Conservation (phyloP, 2,113 vertebrate species). For the Corythoichthys intestinalis region DNA sequence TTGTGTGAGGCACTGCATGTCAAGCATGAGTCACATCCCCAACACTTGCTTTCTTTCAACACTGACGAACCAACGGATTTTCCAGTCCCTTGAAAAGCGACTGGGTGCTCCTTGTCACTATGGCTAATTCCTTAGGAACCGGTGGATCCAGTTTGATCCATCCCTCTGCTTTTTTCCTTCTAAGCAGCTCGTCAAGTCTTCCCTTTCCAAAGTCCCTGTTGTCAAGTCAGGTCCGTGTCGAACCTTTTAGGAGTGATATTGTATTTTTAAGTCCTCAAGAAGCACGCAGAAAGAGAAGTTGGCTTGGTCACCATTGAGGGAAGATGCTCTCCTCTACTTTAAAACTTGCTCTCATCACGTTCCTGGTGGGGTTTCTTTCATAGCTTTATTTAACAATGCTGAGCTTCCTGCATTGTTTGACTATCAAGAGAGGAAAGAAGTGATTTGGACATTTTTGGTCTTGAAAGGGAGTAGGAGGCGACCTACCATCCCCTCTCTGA, state of each 20-base stretch:
- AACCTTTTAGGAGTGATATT: constrained; percentile 29
- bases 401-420: neutral
- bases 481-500: constrained; percentile 27
- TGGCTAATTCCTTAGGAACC: constrained; percentile 87
- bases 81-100: constrained; percentile 40
- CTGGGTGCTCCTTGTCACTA: constrained; percentile 74
- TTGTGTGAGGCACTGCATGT: constrained; percentile 12
- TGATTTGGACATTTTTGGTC: constrained; percentile 29
- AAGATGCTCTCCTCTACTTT: constrained; percentile 60
- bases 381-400: constrained; percentile 9
- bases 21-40: constrained; percentile 1
- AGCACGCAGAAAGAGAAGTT: constrained; percentile 58
- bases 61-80: constrained; percentile 5
- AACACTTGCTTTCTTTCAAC: neutral
- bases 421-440: constrained; percentile 9
- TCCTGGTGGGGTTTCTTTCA: constrained; percentile 12
- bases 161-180: constrained; percentile 65
- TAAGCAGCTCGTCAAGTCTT: constrained; percentile 54
- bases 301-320: constrained; percentile 49
- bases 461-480: constrained; percentile 60
- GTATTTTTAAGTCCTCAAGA: constrained; percentile 73
- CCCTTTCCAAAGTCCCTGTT: constrained; percentile 29
- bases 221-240: neutral
- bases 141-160: constrained; percentile 97
- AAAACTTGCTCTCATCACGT: constrained; percentile 57